These are phyloP conservation scores for Pelecanus crispus DNA, from an alignment of 2,113 vertebrate species.

Conservation along the genomic window DNA sequence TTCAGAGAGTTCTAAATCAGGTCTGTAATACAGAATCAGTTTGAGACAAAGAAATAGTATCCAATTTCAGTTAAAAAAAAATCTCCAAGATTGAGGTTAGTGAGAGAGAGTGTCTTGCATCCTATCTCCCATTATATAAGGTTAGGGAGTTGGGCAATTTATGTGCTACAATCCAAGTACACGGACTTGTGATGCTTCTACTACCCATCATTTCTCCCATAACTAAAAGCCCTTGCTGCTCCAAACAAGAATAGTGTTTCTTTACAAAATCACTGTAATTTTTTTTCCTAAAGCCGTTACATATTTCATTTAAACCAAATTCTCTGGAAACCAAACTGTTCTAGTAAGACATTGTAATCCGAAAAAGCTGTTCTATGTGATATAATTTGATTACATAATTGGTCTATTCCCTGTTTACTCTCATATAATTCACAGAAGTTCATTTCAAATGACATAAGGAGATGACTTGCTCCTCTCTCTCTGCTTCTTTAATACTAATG, in stretches of 20 bases:
- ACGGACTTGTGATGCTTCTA: background rate
- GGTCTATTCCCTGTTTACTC: background rate
- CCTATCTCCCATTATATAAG: background rate
- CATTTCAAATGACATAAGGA: background rate
- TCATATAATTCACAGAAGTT: background rate
- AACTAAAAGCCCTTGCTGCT: background rate
- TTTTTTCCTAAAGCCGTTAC: background rate
- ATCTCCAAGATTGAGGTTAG: background rate
- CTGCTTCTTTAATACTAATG: background rate
- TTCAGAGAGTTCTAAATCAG: background rate
- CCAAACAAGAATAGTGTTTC: background rate
- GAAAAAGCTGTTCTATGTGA: background rate
- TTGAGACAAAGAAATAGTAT: background rate
- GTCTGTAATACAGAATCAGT: background rate
- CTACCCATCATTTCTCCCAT: background rate
- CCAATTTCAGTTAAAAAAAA: no score
- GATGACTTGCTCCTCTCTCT: background rate
- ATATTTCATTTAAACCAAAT: background rate
- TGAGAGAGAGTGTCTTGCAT: background rate
- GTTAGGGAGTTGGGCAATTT: background rate
- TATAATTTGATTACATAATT: background rate
- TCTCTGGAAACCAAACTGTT: background rate
- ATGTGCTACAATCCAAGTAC: background rate
- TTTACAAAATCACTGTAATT: background rate
- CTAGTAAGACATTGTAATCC: background rate